Conservation (phyloP, 1,140 invertebrate species). For the Thaumatotibia leucotreta region DNA sequence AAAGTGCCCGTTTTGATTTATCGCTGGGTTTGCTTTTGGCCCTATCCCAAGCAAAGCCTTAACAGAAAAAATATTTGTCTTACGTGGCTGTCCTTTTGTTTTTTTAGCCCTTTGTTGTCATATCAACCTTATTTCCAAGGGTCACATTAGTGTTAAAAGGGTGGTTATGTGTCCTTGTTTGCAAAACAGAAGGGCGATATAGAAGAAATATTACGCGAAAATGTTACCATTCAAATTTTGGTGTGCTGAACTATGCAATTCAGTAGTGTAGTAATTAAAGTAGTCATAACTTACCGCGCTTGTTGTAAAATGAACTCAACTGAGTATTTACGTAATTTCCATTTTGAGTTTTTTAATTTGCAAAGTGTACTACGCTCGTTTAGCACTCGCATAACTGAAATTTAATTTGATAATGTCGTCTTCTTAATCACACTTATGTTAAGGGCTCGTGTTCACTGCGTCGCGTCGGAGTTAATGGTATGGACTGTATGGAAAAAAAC, state of each 20-base stretch:
- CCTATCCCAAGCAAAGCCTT: conserved; percentile 5
- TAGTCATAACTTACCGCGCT: too few relatives aligned
- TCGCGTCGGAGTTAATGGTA: neutral
- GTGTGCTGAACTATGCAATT: too few relatives aligned
- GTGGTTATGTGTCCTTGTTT: neutral
- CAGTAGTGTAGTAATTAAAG: too few relatives aligned
- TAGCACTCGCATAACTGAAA: conserved; percentile 11
- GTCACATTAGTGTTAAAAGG: conserved; percentile 12
- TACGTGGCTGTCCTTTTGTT: conserved; percentile 11
- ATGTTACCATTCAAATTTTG: too few relatives aligned
- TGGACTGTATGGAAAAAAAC: too few relatives aligned
- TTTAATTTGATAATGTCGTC: conserved; percentile 13
- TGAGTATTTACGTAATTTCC: too few relatives aligned
- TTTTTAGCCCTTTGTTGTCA: conserved; percentile 13
- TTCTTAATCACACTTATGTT: neutral
- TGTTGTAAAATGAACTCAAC: too few relatives aligned
- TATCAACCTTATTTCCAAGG: conserved; percentile 5
- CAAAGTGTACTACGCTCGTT: conserved; percentile 4
- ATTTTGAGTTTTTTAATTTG: neutral
- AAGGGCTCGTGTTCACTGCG: neutral
- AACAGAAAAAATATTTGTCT: conserved; percentile 16
- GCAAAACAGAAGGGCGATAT: neutral
- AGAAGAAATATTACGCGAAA: neutral
- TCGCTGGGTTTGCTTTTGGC: neutral
- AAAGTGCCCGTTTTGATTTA: conserved; percentile 8